Base-by-base conservation (phyloP, 2,113 vertebrate species). In the Odontophorus gujanensis region DNA sequence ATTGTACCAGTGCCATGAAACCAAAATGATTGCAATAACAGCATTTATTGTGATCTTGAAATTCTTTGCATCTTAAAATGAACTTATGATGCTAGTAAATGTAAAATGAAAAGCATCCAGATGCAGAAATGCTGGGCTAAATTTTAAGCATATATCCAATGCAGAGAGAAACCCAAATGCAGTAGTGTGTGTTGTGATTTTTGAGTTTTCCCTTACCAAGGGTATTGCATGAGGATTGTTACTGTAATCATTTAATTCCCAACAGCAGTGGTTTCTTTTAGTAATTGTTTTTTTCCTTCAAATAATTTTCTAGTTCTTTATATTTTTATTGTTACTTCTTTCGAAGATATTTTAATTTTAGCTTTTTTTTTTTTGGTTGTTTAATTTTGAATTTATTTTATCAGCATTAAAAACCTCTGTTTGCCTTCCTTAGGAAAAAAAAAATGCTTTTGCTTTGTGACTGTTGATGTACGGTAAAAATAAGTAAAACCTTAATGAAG, bases 51-150 rank as follows among this genome's bases (percentile, higher is more conserved):
- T 81, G 76, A 83, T 82, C 42, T 59, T 63, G 66, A 89, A 85
- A 88, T 42, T 14, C 22, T 81, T 15, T 55, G 11, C 81, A 18
- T 76, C 68, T 75, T 75, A 42, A 21, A 67, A 95, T 68, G 62
- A 94, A 81, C n/a, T 85, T 92, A 48, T 42, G 21, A 42, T 87
- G 50, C 19, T 79, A 73, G 67, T 78, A 89, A 89, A 84, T 76
- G 12, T 53, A 62, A 90, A 94, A 84, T 82, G 79, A 77, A 87
- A 78, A 67, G 42, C 38, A 63, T 81, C 85, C 28, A 74, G 59
- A 26, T 93, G 30, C 38, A 71, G 78, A 92, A 93, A 69, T 26
- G 25, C 14, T 73, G 28, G 40, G 21, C 45, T 26, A 76, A 62
- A 65, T 67, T 89, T 67, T 63, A 61, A 68, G 19, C 12, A 4